Conservation (phyloP, 2,113 vertebrate genomes). For the Pangasianodon gigas region DNA sequence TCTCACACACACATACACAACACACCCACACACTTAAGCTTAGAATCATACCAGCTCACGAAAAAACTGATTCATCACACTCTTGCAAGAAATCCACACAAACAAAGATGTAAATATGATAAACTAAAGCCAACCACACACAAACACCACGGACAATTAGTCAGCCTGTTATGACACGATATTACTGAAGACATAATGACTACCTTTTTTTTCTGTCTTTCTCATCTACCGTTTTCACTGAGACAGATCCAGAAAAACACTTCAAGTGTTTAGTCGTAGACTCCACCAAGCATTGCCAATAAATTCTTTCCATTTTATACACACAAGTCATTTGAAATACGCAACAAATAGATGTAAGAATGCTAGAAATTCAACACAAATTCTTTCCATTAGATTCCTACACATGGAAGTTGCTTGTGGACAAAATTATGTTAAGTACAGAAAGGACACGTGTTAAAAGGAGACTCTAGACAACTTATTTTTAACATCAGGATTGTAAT, state of each 20-base stretch:
- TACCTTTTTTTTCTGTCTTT: too few species aligned
- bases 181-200: background rate
- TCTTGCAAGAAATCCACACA: constrained; percentile 7
- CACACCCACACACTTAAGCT: background rate
- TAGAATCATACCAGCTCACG: background rate
- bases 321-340: background rate
- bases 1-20: background rate
- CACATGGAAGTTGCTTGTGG: background rate
- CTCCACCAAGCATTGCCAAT: background rate
- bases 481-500: background rate
- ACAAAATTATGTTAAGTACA: background rate
- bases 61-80: constrained; percentile 20
- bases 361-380: background rate
- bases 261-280: background rate
- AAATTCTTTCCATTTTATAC: background rate
- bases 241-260: background rate
- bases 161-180: constrained; percentile 19
- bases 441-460: background rate
- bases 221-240: background rate
- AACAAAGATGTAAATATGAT: background rate
- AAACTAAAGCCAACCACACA: constrained; percentile 2
- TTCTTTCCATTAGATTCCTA: background rate
- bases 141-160: background rate
- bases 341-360: background rate
- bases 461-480: background rate